A percentile compares a stretch with the other conserved stretches of the same genome.
Evolutionary conservation across 2,113 vertebrate species (phyloP).

Genomic region (Alligator sinensis): DNA sequence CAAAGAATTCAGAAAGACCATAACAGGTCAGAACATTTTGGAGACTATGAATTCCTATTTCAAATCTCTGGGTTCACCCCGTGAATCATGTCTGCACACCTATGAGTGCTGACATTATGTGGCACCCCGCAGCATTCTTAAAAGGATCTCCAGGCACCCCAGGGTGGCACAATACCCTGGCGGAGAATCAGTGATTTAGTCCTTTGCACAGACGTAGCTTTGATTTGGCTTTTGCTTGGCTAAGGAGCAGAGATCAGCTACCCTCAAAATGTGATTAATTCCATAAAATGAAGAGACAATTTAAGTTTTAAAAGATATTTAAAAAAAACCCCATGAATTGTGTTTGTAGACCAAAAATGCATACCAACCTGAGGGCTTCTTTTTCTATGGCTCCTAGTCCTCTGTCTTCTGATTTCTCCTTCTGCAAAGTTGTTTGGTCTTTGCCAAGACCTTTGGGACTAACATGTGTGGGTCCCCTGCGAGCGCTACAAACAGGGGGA

Average conservation of each 20-base stretch:
- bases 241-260: not conserved
- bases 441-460: constrained; percentile 44
- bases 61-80: too few relatives aligned
- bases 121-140: too few relatives aligned
- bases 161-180: too few relatives aligned
- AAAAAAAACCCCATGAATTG: not conserved
- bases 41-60: too few relatives aligned
- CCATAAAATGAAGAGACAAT: not conserved
- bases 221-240: not conserved
- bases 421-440: not conserved
- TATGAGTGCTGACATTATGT: too few relatives aligned
- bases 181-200: not conserved
- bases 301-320: not conserved
- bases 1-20: too few relatives aligned
- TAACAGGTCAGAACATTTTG: too few relatives aligned
- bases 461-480: constrained; percentile 64
- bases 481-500: not conserved
- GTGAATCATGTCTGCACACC: too few relatives aligned
- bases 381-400: constrained; percentile 60
- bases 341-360: not conserved
- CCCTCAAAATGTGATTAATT: not conserved
- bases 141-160: too few relatives aligned
- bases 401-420: constrained; percentile 22
- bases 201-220: not conserved
- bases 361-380: constrained; percentile 80